Percentiles rank a stretch among this genome's conserved stretches.
Evolutionary conservation across 2,888 invertebrate genomes (phyloP).

Genomic region (Acleris sparsana): DNA sequence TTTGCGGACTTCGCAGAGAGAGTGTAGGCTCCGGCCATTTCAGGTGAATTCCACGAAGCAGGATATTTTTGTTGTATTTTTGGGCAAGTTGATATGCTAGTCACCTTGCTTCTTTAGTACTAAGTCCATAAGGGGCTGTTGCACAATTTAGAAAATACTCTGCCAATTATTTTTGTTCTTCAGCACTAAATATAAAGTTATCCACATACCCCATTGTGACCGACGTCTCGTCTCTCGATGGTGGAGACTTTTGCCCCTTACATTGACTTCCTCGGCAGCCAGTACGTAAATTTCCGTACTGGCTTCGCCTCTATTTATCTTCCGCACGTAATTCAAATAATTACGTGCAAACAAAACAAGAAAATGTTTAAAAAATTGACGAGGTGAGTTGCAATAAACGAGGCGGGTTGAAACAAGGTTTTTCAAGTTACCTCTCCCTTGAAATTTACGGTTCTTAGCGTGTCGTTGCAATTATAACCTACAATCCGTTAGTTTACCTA

Average conservation of each 20-base stretch:
- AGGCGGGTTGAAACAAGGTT: slow-evolving; percentile 4
- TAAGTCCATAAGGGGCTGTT: neutral
- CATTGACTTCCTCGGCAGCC: neutral
- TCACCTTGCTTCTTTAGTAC: neutral
- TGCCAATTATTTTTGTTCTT: neutral
- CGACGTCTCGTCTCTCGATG: too few relatives aligned
- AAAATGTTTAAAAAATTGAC: too few relatives aligned
- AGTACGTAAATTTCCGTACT: neutral
- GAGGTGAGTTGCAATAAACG: neutral
- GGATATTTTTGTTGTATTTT: slow-evolving; percentile 2
- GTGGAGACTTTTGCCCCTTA: neutral
- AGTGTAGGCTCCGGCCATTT: slow-evolving; percentile 2
- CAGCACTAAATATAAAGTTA: neutral
- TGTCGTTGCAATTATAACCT: too few relatives aligned
- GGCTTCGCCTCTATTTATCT: too few relatives aligned
- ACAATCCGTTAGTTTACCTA: too few relatives aligned
- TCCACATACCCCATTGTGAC: neutral
- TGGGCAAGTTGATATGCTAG: neutral
- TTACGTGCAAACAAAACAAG: too few relatives aligned
- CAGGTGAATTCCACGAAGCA: neutral
- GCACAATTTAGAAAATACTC: neutral
- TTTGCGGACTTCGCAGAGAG: neutral
- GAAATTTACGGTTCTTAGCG: too few relatives aligned
- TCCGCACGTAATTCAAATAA: too few relatives aligned
- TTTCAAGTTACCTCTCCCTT: slow-evolving; percentile 2